phyloP scores from a whole-genome alignment of 2,113 vertebrate species.

The Brachirus orientalis region DNA sequence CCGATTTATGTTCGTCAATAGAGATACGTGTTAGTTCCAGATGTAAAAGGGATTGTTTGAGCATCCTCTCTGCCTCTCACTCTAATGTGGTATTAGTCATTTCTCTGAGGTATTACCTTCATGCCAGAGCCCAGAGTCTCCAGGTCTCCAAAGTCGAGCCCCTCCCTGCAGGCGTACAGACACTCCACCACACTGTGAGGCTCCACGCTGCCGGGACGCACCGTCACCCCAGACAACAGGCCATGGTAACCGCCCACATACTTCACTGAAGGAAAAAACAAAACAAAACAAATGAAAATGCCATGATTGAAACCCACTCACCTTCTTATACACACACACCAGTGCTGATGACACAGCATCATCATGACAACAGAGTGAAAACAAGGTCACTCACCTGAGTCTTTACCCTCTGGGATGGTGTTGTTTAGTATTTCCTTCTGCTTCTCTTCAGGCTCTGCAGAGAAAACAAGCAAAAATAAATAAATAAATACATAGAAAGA shows the following conservation, averaged over 20 bases:
- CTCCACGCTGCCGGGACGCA: conserved; percentile 95
- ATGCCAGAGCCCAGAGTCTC: conserved; percentile 98
- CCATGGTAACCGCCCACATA: conserved; percentile 93
- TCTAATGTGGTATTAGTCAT: not conserved
- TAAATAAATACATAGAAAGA: conserved; percentile 17
- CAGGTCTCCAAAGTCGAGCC: conserved; percentile 97
- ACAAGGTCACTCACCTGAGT: conserved; percentile 70
- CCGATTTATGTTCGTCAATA: too few species aligned
- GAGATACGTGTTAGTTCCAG: not conserved
- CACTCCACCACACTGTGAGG: conserved; percentile 98
- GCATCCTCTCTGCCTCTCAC: not conserved
- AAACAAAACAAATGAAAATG: not conserved
- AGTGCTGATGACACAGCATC: not conserved
- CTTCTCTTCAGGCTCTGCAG: conserved; percentile 74
- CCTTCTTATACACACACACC: conserved; percentile 6
- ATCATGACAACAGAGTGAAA: conserved; percentile 32
- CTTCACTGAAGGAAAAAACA: conserved; percentile 71
- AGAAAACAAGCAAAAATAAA: conserved; percentile 24
- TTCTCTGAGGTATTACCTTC: conserved; percentile 85
- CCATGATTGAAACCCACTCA: not conserved
- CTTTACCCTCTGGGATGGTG: conserved; percentile 74
- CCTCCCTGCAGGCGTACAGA: conserved; percentile 97
- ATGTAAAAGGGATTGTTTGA: too few species aligned
- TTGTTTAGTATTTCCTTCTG: conserved; percentile 77
- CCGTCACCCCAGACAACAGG: conserved; percentile 95